Evolutionary conservation across 2,888 invertebrate genomes (phyloP), one percentile per base, ranked within the genome.

Genomic region (Formica aserva): DNA sequence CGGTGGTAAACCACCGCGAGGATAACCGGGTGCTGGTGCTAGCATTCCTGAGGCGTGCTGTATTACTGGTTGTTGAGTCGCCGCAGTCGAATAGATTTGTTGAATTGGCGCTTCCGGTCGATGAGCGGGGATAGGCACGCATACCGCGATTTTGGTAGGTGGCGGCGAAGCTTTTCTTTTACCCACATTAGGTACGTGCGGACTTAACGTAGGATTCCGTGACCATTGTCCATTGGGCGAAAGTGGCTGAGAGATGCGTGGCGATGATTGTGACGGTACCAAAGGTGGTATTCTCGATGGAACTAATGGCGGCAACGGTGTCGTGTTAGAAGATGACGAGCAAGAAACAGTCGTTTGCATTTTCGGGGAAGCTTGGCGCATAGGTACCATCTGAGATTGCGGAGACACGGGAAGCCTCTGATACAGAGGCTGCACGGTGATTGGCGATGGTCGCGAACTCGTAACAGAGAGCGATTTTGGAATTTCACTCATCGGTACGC

Each of bases 41-140:
- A 94, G 89, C 94, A 94, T 94, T 3, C 94, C 94, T 0, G 94
- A 93, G 8, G 94, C 94, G 32, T 94, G 94, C 62, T 95, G 94
- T 38, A 94, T 95, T 0, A 95, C 94, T 3, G 94, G 94, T 32
- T 94, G 94, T 72, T 94, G 94, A 71, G 92, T 93, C 3, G 93
- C 92, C 3, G 94, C 93, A 0, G 94, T 94, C 1, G 94, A 94
- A 41, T 94, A 95, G 9, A 94, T 93, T 45, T 94, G 94, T 57
- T 94, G 93, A 0, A 87, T 71, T 0, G 92, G 88, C 1, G 91
- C 76, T 9, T 94, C 94, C 0, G 94, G 91, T 67, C 93, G 88
- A n/a, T 94, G 94, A 6, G 92, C 92, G 0, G 94, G 91, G 4
- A 94, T 91, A 0, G 94, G 93, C 0, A 94, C 92, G 82, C 94